Percentiles rank a stretch among this genome's conserved stretches.
These are phyloP conservation scores for Amiota communis DNA, from an alignment of 2,888 invertebrate species.

Conservation along the genomic window DNA sequence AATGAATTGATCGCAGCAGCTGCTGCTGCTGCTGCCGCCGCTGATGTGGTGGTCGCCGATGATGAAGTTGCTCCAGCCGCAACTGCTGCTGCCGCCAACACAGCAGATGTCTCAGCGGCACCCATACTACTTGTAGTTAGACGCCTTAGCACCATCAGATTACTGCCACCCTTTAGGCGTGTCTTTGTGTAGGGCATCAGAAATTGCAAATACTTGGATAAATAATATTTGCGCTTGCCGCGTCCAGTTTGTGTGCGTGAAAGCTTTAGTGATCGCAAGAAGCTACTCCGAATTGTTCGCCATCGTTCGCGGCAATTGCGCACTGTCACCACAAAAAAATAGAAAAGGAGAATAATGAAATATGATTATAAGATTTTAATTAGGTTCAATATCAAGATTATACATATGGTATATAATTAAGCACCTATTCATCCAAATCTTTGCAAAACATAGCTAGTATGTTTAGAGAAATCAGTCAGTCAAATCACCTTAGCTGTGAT, in stretches of 20 bases:
- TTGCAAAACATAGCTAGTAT: too few species aligned
- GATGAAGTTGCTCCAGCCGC: neutral
- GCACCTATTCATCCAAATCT: too few species aligned
- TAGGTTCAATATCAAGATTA: neutral
- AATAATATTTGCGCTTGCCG: constrained; percentile 68
- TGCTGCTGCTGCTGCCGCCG: neutral
- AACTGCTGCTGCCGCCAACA: neutral
- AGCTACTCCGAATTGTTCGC: constrained; percentile 69
- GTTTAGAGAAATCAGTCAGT: too few species aligned
- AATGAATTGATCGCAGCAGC: constrained; percentile 32
- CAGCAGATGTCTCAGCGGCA: constrained; percentile 11
- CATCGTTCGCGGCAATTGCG: constrained; percentile 69
- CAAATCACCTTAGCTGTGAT: too few species aligned
- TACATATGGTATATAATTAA: too few species aligned
- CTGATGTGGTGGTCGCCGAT: constrained; percentile 16
- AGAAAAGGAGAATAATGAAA: constrained; percentile 27
- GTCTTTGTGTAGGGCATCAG: constrained; percentile 68
- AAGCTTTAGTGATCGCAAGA: constrained; percentile 64
- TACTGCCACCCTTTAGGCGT: constrained; percentile 47
- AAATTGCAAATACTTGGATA: constrained; percentile 68
- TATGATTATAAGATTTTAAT: too few species aligned
- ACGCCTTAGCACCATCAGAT: constrained; percentile 52
- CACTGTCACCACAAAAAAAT: constrained; percentile 49
- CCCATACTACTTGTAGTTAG: constrained; percentile 39
- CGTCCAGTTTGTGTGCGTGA: constrained; percentile 67